These are phyloP conservation scores for Petromus typicus DNA, from an alignment of 2,113 vertebrate genomes.

Conservation along the genomic window DNA sequence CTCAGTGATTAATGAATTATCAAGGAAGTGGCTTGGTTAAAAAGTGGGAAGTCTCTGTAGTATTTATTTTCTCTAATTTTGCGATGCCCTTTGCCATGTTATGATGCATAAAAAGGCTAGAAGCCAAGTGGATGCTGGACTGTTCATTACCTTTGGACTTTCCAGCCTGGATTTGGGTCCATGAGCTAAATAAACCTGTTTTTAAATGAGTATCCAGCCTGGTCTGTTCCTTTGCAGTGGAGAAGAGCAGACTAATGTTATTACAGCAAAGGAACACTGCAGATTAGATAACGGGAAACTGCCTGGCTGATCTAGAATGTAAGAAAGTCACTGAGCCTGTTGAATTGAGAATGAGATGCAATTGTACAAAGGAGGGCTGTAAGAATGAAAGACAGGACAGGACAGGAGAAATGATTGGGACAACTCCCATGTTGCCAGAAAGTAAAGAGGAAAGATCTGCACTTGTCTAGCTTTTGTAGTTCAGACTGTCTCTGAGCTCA, in stretches of 20 bases:
- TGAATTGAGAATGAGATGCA: not conserved
- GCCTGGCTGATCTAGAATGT: not conserved
- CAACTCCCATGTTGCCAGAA: not conserved
- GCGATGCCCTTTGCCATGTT: not conserved
- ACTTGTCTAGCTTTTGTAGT: too few relatives aligned
- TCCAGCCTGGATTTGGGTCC: not conserved
- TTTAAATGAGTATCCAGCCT: not conserved
- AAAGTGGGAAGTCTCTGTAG: not conserved
- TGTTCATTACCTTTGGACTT: not conserved
- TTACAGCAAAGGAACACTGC: too few relatives aligned
- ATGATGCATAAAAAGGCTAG: not conserved
- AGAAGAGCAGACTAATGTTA: not conserved
- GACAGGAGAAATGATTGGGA: not conserved
- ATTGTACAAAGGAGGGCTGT: not conserved
- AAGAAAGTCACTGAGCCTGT: not conserved
- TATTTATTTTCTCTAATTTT: not conserved
- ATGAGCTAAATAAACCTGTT: not conserved
- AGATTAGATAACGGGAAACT: not conserved
- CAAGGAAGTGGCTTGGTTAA: not conserved
- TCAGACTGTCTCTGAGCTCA: too few relatives aligned
- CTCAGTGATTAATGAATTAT: not conserved
- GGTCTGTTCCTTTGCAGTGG: too few relatives aligned
- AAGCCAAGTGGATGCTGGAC: not conserved
- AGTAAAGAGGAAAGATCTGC: not conserved
- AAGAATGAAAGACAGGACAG: not conserved